These are phyloP conservation scores for Campylomormyrus tamandua DNA, from an alignment of 2,113 vertebrate genomes.

Conservation along the genomic window DNA sequence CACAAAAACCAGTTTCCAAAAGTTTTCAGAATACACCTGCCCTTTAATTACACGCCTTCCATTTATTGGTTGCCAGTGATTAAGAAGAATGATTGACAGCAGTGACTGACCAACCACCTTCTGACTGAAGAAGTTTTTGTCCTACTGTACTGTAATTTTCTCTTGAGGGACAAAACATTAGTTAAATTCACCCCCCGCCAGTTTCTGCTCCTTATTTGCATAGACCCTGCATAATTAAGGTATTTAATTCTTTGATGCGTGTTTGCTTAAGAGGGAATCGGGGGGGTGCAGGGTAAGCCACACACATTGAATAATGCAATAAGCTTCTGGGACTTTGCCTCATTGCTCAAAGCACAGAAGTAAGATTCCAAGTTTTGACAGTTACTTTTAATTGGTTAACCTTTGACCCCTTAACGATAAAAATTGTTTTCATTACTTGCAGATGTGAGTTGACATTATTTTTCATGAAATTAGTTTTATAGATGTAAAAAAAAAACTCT, in stretches of 20 bases:
- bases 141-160: not conserved
- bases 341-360: constrained; percentile 14
- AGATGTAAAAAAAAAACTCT: not conserved
- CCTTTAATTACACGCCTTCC: not conserved
- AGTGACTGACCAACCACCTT: not conserved
- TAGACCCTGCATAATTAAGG: constrained; percentile 8
- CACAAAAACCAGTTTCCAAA: not conserved
- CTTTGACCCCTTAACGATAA: not conserved
- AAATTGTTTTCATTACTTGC: not conserved
- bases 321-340: constrained; percentile 13
- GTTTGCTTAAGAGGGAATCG: constrained; percentile 12
- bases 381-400: constrained; percentile 25
- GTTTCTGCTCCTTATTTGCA: constrained; percentile 21
- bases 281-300: not conserved
- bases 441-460: not conserved
- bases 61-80: not conserved
- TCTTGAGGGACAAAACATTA: not conserved
- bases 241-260: constrained; percentile 25
- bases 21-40: not conserved
- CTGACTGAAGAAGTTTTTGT: not conserved
- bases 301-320: constrained; percentile 25
- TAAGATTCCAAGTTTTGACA: constrained; percentile 8
- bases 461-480: not conserved
- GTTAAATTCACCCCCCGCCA: not conserved
- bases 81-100: not conserved